Evolutionary conservation across 2,113 vertebrate species (phyloP).

Genomic region (Phyllostomus discolor): DNA sequence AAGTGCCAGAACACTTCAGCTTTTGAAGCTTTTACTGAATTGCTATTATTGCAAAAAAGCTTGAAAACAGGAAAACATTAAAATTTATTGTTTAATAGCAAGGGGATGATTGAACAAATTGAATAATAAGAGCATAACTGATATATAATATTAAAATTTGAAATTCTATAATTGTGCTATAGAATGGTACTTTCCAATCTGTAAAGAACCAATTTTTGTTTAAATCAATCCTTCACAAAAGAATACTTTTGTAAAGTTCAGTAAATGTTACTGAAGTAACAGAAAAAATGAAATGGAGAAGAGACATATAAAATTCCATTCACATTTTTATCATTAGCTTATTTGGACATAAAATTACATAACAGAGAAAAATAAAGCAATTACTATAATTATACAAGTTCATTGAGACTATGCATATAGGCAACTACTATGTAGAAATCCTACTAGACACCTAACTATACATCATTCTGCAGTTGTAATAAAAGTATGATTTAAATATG

Average conservation of each 20-base stretch:
- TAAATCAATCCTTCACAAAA: not conserved
- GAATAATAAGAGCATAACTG: not conserved
- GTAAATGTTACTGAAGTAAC: not conserved
- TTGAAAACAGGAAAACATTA: conserved; percentile 10
- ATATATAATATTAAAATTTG: not conserved
- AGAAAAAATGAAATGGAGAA: conserved; percentile 9
- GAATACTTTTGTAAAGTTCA: not conserved
- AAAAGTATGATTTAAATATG: not conserved
- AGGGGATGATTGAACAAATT: not conserved
- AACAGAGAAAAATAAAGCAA: not conserved
- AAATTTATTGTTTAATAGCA: not conserved
- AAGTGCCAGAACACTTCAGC: not conserved
- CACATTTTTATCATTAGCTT: not conserved
- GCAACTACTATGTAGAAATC: not conserved
- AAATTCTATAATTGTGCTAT: not conserved
- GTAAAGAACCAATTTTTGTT: not conserved
- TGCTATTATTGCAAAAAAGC: conserved; percentile 41
- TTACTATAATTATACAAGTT: not conserved
- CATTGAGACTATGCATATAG: not conserved
- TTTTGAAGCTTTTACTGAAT: conserved; percentile 30
- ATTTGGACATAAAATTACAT: not conserved
- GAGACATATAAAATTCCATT: not conserved
- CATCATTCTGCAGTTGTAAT: not conserved
- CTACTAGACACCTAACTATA: not conserved
- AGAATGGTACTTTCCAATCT: not conserved